Evolutionary conservation across 2,113 vertebrate species (phyloP), one percentile per base, ranked within the genome.

Genomic region (Daboia siamensis): DNA sequence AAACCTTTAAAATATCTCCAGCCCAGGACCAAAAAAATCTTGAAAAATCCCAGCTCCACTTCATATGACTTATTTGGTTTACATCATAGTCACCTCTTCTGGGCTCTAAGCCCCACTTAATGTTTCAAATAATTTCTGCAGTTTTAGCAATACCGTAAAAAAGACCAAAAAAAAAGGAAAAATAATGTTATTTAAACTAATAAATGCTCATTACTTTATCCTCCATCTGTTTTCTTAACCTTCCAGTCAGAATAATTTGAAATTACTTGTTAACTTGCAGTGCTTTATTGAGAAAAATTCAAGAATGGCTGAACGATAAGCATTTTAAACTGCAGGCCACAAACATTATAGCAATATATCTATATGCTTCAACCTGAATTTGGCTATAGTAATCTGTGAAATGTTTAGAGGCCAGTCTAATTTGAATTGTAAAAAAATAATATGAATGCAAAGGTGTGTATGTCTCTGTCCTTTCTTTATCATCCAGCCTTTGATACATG

Each of bases 261-360:
- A 17, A 39, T 69, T 29, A 24, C 12, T 0, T n/a, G 44, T 91
- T 89, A 84, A 91, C 6, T 61, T 59, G 0, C 0, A 69, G 7
- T 51, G 33, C 23, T 92, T 95, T 59, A 92, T 94, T 91, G 93
- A 51, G 54, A 87, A 92, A 69, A 61, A 5, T 1, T 5, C 51
- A 93, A 86, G 57, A 94, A 33, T 88, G 56, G 2, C 0, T 94
- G 85, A 20, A 24, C 94, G 10, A 44, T 44, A 20, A 29, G 17
- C 95, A 29, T 64, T 88, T 95, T 86, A 87, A 33, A 88, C 29
- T 88, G 33, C 51, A 92, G 7, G 48, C 26, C 12, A 48, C 13
- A 48, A 80, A 80, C 5, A 33, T 55, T 24, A 90, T 24, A 21
- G 4, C n/a, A 80, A 5, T 64, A 69, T 46, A 48, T 10, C 29